Base-by-base conservation (phyloP, 2,797 vertebrate genomes). In the Schizopygopsis pylzovi region DNA sequence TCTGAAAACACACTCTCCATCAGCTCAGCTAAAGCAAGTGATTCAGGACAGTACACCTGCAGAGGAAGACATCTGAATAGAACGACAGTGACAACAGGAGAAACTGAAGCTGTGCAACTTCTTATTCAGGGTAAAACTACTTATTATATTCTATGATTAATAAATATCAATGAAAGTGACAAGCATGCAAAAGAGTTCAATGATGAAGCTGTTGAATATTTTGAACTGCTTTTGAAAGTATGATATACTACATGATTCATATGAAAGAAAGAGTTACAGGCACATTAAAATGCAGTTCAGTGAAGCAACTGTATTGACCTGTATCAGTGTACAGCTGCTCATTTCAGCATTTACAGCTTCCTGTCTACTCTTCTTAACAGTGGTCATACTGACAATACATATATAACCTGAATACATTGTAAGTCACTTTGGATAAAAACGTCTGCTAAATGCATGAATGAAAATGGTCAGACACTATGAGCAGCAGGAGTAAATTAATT, bases 1-100 rank as follows among this genome's bases (percentile, higher is more conserved):
- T 1, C 28, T 22, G 10, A 15, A 47, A 33, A 59, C n/a, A 71
- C 52, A 6, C 43, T 87, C 10, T 33, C 18, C 28, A 85, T 89
- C 8, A 52, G 1, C 25, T 87, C 81, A 65, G 73, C 56, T 33
- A 61, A 59, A 15, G 13, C 1, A 1, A 59, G 4, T 15, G 4
- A 87, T 28, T 45, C 18, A 37, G 79, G 71, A 81, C 0, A 6
- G 1, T 85, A 63, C 47, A 37, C 22, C 9, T 85, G 83, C 49
- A 45, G 59, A 82, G 70, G 76, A 49, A 75, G 15, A 33, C 28
- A 81, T 41, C n/a, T 1, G 1, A 4, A 3, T 2, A 72, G 79
- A 86, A 83, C 10, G 0, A 0, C 4, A 82, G 81, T 83, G 10
- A 68, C 22, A 49, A 41, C 68, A 25, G 11, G 6, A 70, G 1